A percentile compares a stretch with the other conserved stretches of the same genome.
phyloP scores from a whole-genome alignment of 1,140 invertebrate species.

The Saccostrea cuccullata region DNA sequence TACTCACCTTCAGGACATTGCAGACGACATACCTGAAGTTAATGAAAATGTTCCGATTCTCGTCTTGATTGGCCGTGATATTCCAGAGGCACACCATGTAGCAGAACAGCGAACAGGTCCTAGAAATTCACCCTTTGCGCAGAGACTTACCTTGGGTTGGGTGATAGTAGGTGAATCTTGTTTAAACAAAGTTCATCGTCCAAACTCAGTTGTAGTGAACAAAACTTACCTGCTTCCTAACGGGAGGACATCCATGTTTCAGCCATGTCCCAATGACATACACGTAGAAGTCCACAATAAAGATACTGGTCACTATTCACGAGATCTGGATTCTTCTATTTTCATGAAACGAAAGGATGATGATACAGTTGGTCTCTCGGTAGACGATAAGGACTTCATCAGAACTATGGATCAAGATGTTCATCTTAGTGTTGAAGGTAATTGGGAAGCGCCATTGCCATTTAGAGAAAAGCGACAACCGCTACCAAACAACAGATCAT shows the following conservation, averaged over 20 bases:
- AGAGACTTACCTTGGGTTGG: constrained; percentile 53
- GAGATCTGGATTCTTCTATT: constrained; percentile 43
- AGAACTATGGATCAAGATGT: too few relatives aligned
- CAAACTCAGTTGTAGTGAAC: too few relatives aligned
- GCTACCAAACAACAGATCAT: constrained; percentile 52
- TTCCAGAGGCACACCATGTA: constrained; percentile 48
- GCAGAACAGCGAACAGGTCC: constrained; percentile 18
- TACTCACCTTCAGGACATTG: too few relatives aligned
- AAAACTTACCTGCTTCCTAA: too few relatives aligned
- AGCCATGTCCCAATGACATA: not conserved
- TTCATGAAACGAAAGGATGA: too few relatives aligned
- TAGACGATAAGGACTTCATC: too few relatives aligned
- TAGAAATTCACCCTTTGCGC: constrained; percentile 42
- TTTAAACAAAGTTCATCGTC: too few relatives aligned
- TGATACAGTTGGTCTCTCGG: too few relatives aligned
- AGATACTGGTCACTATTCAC: constrained; percentile 25
- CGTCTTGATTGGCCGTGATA: constrained; percentile 45
- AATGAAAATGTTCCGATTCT: constrained; percentile 35
- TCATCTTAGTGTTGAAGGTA: not conserved
- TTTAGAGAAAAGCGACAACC: constrained; percentile 30
- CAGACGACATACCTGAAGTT: too few relatives aligned
- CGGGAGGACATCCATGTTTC: too few relatives aligned
- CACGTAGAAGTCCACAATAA: constrained; percentile 34
- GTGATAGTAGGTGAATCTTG: constrained; percentile 16
- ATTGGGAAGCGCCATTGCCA: constrained; percentile 56